These are phyloP conservation scores for Caenorhabditis wallacei DNA, from an alignment of 2,888 invertebrate species.

Conservation along the genomic window DNA sequence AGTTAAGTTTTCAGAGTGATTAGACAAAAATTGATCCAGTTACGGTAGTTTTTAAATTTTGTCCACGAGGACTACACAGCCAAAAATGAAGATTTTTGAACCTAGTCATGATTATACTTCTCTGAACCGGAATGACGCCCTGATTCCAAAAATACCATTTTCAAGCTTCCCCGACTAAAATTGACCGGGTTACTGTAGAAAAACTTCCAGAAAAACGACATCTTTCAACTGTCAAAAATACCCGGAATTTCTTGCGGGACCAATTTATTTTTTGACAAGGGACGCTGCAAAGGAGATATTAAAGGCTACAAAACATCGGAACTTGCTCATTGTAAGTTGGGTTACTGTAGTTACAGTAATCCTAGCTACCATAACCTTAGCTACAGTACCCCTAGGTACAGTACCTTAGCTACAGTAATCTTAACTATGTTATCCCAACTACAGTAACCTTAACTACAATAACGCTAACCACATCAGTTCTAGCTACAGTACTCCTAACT, in stretches of 20 bases:
- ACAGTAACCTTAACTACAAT: too few species aligned
- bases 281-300: background rate
- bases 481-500: background rate
- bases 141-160: too few species aligned
- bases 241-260: background rate
- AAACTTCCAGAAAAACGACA: slow-evolving; percentile 1
- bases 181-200: background rate
- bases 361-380: too few species aligned
- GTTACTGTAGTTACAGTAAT: background rate
- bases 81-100: background rate
- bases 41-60: background rate
- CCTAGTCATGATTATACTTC: slow-evolving; percentile 3
- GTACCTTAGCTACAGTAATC: background rate
- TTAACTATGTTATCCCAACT: too few species aligned
- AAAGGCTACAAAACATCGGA: background rate
- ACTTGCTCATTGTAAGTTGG: background rate
- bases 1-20: too few species aligned
- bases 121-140: background rate
- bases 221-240: background rate
- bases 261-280: background rate
- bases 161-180: background rate
- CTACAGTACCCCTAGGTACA: too few species aligned
- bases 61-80: too few species aligned
- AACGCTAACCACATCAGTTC: too few species aligned
- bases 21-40: background rate